Base-by-base conservation (phyloP, 2,888 invertebrate species). In the Heliconius hortense region DNA sequence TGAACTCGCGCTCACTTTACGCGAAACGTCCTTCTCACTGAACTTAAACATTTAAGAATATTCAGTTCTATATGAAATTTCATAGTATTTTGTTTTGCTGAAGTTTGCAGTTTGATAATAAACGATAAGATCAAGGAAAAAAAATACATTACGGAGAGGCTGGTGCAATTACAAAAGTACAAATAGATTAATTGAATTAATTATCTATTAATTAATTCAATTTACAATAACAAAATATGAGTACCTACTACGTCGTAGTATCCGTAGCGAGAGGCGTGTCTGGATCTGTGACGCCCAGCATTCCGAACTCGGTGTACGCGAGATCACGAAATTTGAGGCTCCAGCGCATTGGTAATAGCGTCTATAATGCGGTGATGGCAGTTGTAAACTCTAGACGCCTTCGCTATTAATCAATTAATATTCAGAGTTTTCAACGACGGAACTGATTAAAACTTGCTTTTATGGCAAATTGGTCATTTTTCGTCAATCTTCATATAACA, bases 261-360 rank as follows among this genome's bases (percentile, higher is more conserved):
- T 74, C 79, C 85, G 85, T 85, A 86, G 79, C 79, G 80, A 85
- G 83, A 87, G 89, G 89, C 89, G 88, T 86, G 86, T 80, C 85
- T 76, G 77, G 74, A 39, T 78, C 75, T 63, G 84, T 78, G 79
- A 84, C 89, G 90, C 90, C 90, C 90, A 88, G 83, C 81, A 78
- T 79, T 81, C 79, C 60, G 43, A 68, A 71, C 73, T 75, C 63
- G 13, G 70, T 71, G 56, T 56, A 70, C 64, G 39, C 24, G 43
- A 69, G 78, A 78, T 78, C 73, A 75, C 67, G 71, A 75, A 75
- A 62, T 69, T 66, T 15, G 68, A 60, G 71, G 73, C 73, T 75
- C 39, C 77, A 78, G 64, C 77, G 63, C 77, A 73, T 74, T 75
- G 56, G 43, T 70, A 72, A 76, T 75, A 78, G 70, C 68, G 71